phyloP scores from a whole-genome alignment of 2,888 invertebrate genomes.

The Parochlus steinenii region DNA sequence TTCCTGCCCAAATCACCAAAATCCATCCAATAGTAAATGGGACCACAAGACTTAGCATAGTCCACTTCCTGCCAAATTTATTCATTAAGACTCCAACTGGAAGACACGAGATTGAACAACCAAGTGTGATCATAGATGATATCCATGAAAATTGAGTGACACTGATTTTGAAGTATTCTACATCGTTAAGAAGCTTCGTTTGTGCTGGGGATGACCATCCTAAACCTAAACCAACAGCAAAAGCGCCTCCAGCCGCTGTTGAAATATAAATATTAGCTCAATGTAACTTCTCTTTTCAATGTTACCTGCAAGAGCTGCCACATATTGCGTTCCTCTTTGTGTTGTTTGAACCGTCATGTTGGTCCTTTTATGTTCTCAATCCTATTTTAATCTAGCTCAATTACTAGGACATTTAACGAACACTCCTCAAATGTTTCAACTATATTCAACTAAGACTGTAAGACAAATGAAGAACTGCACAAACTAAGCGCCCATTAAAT shows the following conservation, averaged over 20 bases:
- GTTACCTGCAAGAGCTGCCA: constrained; percentile 8
- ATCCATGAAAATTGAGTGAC: constrained; percentile 51
- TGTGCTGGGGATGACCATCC: constrained; percentile 51
- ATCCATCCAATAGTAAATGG: constrained; percentile 62
- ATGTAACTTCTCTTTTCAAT: too few species aligned
- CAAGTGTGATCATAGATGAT: constrained; percentile 49
- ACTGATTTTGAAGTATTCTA: too few species aligned
- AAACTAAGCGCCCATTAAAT: too few species aligned
- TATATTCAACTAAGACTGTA: too few species aligned
- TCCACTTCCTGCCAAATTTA: constrained; percentile 51
- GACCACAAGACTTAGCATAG: constrained; percentile 32
- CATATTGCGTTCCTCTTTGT: constrained; percentile 6
- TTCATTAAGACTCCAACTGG: constrained; percentile 56
- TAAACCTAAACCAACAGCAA: constrained; percentile 49
- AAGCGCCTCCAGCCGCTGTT: too few species aligned
- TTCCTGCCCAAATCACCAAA: constrained; percentile 54
- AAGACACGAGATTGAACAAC: constrained; percentile 54
- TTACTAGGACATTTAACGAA: too few species aligned
- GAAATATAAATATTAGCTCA: too few species aligned
- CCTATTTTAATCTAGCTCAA: too few species aligned
- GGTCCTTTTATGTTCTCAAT: too few species aligned
- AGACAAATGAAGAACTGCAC: too few species aligned
- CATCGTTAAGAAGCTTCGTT: not conserved
- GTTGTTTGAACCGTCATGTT: too few species aligned
- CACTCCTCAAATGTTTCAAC: too few species aligned